Conservation (phyloP, 2,113 vertebrate species). For the Tapirus terrestris region DNA sequence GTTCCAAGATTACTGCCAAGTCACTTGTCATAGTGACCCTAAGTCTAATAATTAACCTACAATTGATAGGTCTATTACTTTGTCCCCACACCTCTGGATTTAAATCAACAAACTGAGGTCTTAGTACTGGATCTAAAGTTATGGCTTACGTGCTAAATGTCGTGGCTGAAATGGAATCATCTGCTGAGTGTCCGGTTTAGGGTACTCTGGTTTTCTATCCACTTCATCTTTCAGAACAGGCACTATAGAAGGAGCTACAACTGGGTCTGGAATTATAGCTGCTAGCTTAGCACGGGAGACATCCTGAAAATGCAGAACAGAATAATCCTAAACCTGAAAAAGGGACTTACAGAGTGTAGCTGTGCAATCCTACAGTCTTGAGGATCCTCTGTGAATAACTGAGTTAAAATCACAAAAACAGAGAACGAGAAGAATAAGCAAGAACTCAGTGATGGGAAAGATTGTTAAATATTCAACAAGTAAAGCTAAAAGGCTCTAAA, state of each 20-base stretch:
- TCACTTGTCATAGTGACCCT: conserved; percentile 41
- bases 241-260: conserved; percentile 94
- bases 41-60: conserved; percentile 55
- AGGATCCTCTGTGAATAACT: conserved; percentile 12
- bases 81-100: conserved; percentile 35
- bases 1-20: conserved; percentile 39
- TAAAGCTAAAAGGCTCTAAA: neutral
- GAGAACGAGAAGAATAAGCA: neutral
- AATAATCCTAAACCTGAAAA: conserved; percentile 77
- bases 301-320: conserved; percentile 88
- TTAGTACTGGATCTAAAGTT: conserved; percentile 29
- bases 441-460: neutral
- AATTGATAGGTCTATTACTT: conserved; percentile 21
- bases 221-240: conserved; percentile 95
- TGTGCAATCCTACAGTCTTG: conserved; percentile 32
- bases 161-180: conserved; percentile 99
- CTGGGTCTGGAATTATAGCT: conserved; percentile 94
- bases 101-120: conserved; percentile 33
- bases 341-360: conserved; percentile 19
- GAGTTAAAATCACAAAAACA: conserved; percentile 10
- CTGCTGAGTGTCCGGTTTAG: conserved; percentile 98
- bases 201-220: conserved; percentile 98
- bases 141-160: conserved; percentile 95
- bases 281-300: conserved; percentile 97
- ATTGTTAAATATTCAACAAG: neutral